A percentile compares a stretch with the other conserved stretches of the same genome.
These are phyloP conservation scores for Orchesella cincta DNA, from an alignment of 1,140 invertebrate species.

Conservation along the genomic window DNA sequence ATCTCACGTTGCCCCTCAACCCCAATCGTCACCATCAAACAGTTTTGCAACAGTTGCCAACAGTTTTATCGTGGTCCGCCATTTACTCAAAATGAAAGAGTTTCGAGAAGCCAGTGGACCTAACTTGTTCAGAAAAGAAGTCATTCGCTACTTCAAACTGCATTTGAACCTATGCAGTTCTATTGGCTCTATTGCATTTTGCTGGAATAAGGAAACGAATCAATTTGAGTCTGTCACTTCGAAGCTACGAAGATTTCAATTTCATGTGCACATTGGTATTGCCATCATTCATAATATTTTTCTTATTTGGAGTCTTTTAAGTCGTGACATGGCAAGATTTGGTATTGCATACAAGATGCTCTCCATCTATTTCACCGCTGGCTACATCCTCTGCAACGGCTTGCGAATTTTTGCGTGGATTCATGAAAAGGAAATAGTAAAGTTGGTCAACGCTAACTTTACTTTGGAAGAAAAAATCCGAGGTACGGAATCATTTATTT, in stretches of 20 bases:
- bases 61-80: no score
- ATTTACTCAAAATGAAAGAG: no score
- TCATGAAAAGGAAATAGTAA: constrained; percentile 28
- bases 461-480: neutral
- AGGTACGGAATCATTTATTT: constrained; percentile 1
- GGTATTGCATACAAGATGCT: constrained; percentile 23
- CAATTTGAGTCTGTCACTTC: neutral
- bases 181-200: constrained; percentile 6
- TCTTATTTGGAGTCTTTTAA: neutral
- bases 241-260: neutral
- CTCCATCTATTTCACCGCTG: neutral
- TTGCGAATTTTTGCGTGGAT: neutral
- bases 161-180: constrained; percentile 12
- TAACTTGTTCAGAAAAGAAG: neutral
- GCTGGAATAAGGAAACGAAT: neutral
- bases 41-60: no score
- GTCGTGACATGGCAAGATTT: constrained; percentile 5
- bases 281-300: constrained; percentile 21
- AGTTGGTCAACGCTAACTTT: constrained; percentile 8
- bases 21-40: no score
- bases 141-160: constrained; percentile 7
- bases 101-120: no score
- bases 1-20: no score
- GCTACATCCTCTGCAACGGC: constrained; percentile 18
- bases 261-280: neutral